Percentiles rank a stretch among this genome's conserved stretches.
phyloP scores from a whole-genome alignment of 2,888 invertebrate species.

The Polyploca ridens region DNA sequence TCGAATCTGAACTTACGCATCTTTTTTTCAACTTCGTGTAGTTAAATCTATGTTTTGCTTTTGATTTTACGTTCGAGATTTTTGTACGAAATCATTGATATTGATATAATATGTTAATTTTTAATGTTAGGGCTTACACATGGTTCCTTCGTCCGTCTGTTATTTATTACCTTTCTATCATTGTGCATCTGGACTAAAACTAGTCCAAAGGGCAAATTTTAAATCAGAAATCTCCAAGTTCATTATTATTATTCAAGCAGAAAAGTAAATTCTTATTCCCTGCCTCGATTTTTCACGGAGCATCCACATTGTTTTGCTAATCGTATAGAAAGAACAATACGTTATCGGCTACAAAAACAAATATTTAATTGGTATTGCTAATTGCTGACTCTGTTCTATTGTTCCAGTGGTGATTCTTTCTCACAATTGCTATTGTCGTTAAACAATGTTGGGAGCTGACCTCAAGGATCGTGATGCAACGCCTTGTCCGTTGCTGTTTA shows the following conservation, averaged over 20 bases:
- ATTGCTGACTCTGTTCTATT: slow-evolving; percentile 75
- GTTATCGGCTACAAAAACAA: slow-evolving; percentile 54
- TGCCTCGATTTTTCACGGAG: slow-evolving; percentile 31
- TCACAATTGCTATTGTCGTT: slow-evolving; percentile 81
- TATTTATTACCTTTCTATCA: too few relatives aligned
- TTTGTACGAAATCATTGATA: background rate
- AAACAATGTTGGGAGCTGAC: slow-evolving; percentile 82
- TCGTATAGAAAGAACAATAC: slow-evolving; percentile 53
- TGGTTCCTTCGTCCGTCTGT: too few relatives aligned
- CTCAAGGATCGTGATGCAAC: slow-evolving; percentile 71
- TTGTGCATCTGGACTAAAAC: background rate
- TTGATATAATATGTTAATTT: too few relatives aligned
- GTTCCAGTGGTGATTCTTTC: slow-evolving; percentile 72
- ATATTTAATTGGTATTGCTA: slow-evolving; percentile 78
- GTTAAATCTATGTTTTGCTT: background rate
- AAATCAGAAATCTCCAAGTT: too few relatives aligned
- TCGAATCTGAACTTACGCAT: background rate
- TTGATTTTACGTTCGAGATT: background rate
- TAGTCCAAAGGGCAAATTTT: too few relatives aligned
- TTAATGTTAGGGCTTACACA: too few relatives aligned
- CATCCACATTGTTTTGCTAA: slow-evolving; percentile 55
- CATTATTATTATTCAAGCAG: background rate
- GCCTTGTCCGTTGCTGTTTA: slow-evolving; percentile 52
- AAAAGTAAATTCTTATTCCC: background rate
- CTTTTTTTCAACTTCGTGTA: background rate